Evolutionary conservation across 2,113 vertebrate genomes (phyloP).

Genomic region (Lynx canadensis): DNA sequence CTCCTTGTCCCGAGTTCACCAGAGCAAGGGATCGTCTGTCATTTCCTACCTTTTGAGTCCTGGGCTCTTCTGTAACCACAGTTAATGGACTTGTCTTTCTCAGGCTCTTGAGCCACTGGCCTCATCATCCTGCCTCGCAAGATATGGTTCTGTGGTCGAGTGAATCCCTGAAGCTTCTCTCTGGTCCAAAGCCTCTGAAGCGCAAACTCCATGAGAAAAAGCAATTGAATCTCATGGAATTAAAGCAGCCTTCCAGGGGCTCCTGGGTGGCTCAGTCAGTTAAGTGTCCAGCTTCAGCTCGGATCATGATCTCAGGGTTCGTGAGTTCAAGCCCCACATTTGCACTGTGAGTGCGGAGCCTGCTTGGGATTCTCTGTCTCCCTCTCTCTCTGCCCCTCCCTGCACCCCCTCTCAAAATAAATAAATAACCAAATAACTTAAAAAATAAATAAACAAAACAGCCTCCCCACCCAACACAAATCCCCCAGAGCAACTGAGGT

Average conservation of each 20-base stretch:
- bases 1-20: neutral
- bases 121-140: neutral
- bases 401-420: no score
- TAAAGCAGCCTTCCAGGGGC: no score
- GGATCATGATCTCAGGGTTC: no score
- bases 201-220: neutral
- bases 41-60: neutral
- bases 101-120: neutral
- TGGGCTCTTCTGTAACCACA: neutral
- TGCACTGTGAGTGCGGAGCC: no score
- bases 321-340: no score
- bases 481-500: neutral
- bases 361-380: no score
- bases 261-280: no score
- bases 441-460: neutral
- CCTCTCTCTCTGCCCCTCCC: no score
- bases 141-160: neutral
- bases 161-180: neutral
- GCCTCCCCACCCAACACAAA: neutral
- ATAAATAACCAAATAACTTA: no score
- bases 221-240: neutral
- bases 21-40: neutral
- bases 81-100: neutral
- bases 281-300: no score
- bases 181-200: neutral